Conservation (phyloP, 37 sponge, comb jelly and placozoan species). For the Tethya wilhelma region DNA sequence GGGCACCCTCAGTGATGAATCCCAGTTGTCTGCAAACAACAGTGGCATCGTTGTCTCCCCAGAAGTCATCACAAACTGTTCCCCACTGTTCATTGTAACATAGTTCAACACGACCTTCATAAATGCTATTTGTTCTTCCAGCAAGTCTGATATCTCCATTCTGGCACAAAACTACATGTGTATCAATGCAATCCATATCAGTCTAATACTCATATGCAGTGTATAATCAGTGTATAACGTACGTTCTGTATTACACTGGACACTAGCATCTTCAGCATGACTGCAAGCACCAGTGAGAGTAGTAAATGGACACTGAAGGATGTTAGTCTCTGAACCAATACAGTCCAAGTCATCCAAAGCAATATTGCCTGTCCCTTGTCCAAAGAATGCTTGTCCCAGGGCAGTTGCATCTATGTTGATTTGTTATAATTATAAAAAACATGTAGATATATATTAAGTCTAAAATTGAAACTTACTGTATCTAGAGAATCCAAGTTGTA, state of each 20-base stretch:
- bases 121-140: background rate
- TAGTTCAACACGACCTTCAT: background rate
- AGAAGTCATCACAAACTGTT: background rate
- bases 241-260: background rate
- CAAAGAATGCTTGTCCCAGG: background rate
- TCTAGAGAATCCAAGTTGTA: conserved; percentile 1
- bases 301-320: background rate
- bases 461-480: no score
- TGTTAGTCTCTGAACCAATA: background rate
- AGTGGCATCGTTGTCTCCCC: background rate
- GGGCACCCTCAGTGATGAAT: no score
- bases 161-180: background rate
- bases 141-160: background rate
- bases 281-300: background rate
- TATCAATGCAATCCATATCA: background rate
- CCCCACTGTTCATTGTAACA: background rate
- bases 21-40: conserved; percentile 14
- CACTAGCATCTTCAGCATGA: conserved; percentile 2
- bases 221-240: background rate
- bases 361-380: conserved; percentile 3
- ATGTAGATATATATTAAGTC: no score
- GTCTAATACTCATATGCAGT: background rate
- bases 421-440: no score
- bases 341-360: background rate
- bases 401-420: conserved; percentile 3